Conservation (phyloP, 2,888 invertebrate species). For the Hipparchia sbordonii region DNA sequence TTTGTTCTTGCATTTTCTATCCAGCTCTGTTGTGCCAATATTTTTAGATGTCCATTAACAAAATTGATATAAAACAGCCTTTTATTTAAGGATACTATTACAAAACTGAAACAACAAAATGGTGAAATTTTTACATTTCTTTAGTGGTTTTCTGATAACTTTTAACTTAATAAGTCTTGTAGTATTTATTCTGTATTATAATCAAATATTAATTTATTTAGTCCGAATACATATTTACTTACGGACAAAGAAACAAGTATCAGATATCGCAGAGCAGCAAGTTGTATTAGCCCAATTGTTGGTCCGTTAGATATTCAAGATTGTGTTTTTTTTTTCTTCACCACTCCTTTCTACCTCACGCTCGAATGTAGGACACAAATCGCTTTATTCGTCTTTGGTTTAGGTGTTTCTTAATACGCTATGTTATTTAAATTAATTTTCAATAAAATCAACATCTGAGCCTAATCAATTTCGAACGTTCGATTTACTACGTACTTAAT, state of each 20-base stretch:
- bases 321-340: conserved; percentile 52
- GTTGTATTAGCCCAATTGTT: conserved; percentile 37
- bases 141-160: not conserved
- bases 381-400: conserved; percentile 64
- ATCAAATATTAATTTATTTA: not conserved
- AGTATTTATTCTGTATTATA: not conserved
- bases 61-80: not conserved
- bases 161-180: not conserved
- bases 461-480: conserved; percentile 10
- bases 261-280: conserved; percentile 30
- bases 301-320: conserved; percentile 61
- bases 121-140: not conserved
- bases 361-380: conserved; percentile 64
- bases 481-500: conserved; percentile 15
- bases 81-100: not conserved
- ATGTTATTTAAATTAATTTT: conserved; percentile 27
- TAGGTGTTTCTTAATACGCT: conserved; percentile 46
- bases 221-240: not conserved
- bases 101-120: not conserved
- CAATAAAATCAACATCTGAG: conserved; percentile 3
- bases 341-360: conserved; percentile 56
- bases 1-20: not conserved
- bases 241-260: conserved; percentile 46
- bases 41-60: not conserved
- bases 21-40: not conserved